Evolutionary conservation across 2,797 vertebrate genomes (phyloP), one percentile per base, ranked within the genome.

Genomic region (Spondyliosoma cantharus): DNA sequence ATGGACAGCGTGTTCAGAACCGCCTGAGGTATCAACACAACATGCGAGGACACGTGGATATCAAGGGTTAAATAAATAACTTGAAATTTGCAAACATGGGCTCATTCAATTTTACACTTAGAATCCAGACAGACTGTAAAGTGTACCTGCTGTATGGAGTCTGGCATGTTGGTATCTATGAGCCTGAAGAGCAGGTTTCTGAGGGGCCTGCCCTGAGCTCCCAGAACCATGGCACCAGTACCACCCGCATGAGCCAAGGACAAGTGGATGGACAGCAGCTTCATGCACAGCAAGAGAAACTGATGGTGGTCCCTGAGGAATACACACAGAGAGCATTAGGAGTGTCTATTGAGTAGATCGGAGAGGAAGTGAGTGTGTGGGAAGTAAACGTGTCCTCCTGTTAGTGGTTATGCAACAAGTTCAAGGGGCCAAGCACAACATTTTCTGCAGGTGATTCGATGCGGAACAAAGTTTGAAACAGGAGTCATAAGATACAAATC

Each of bases 221-320:
- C 96, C 60, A 96, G 86, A 22, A 96, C 95, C 62, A 94, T 93
- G 53, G 95, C 93, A 59, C 95, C 96, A 4, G 95, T 96, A 16
- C 95, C 95, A 4, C 96, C 95, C 2, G 96, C 95, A n/a, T 96
- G 95, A 59, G 96, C 96, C 93, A 96, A 76, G 22, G 96, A 96
- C 85, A 96, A 85, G 88, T 96, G 95, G 77, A 95, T 94, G 59
- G 96, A 96, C 78, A 96, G 91, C 82, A 96, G 92, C 91, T 95
- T 96, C 95, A 96, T 95, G 85, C 95, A 96, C 81, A 96, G 90
- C 82, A 96, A 86, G 65, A 96, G 88, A 87, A 96, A 96, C 88
- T 96, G 95, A 75, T 96, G 96, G 87, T 96, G 95, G 80, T 96
- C 96, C 90, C 96, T 96, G 81, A 74, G 57, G 72, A 66, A 68